A percentile compares a stretch with the other conserved stretches of the same genome.
These are phyloP conservation scores for Ophioderma brevispina DNA, from an alignment of 35 echinoderm and acorn worm genomes.

Conservation along the genomic window DNA sequence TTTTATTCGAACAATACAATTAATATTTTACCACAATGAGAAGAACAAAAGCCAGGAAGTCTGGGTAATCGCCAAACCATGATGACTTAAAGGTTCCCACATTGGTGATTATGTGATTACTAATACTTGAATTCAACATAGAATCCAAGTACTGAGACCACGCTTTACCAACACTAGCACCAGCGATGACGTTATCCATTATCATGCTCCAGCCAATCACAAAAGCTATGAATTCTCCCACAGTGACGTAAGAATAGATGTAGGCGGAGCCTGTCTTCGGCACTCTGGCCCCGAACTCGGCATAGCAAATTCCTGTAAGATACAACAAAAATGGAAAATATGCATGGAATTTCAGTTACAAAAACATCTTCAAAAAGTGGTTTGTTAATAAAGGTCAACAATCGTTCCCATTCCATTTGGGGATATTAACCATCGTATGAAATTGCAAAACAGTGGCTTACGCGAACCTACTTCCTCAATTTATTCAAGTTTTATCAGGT, in stretches of 20 bases:
- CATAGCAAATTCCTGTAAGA: constrained; percentile 82
- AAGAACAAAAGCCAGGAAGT: constrained; percentile 81
- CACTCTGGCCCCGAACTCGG: constrained; percentile 91
- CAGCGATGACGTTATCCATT: constrained; percentile 91
- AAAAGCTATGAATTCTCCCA: constrained; percentile 92
- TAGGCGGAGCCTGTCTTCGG: constrained; percentile 95
- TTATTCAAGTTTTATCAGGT: too few relatives aligned
- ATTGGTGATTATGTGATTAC: constrained; percentile 48
- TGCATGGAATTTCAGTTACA: background rate
- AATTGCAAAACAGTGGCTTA: too few relatives aligned
- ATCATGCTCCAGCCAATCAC: constrained; percentile 99
- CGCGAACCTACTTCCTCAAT: too few relatives aligned
- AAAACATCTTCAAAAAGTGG: too few relatives aligned
- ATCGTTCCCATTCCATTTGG: too few relatives aligned
- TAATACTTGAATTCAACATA: constrained; percentile 83
- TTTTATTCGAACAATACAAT: background rate
- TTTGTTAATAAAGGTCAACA: too few relatives aligned
- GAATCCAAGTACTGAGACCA: constrained; percentile 94
- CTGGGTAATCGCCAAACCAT: constrained; percentile 92
- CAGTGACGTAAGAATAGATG: constrained; percentile 88
- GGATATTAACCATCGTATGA: too few relatives aligned
- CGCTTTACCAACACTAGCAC: constrained; percentile 85
- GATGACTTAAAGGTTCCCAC: constrained; percentile 72
- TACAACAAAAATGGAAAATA: constrained; percentile 11
- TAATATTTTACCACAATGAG: constrained; percentile 36